Evolutionary conservation across 64 coral and sea anemone species (phyloP), one percentile per base, ranked within the genome.

Genomic region (Montipora foliosa): DNA sequence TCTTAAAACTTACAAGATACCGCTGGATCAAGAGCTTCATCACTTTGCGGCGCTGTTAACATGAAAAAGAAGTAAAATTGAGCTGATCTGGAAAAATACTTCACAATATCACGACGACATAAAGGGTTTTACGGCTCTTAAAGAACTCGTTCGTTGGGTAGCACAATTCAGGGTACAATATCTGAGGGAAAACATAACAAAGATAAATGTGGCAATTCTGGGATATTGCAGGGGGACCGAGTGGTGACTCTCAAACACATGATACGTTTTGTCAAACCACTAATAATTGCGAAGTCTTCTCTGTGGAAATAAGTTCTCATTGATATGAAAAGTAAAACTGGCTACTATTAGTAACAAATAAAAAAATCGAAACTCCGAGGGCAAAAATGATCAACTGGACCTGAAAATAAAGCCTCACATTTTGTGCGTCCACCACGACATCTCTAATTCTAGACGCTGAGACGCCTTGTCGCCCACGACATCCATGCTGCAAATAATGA

Each of bases 21-120:
- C 90, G 80, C 69, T 92, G 90, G 29, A 92, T 92, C 80, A 92
- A 92, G 21, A 74, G 80, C n/a, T 46, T 92, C 49, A 92, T 92
- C 17, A 92, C 49, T 49, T 76, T 25, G 8, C 69, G 49, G 9
- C 90, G 80, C 79, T 91, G 37, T 19, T 4, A 75, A 72, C 10
- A 61, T 29, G 3, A 62, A 72, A 20, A 2, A 61, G 24, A 66
- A 67, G 15, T 8, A 14, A 57, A 82, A 61, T 37, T 15, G 17
- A 46, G 44, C 44, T 6, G 8, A 37, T 21, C 24, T 5, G 29
- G 11, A 44, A 37, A 14, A 46, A 76, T 44, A 14, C 13, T 46
- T 12, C 5, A 21, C 74, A 64, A 64, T 16, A 64, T 37, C 14
- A 64, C 60, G 13, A 12, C 3, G 13, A 64, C 15, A 8, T 8